phyloP scores from a whole-genome alignment of 2,113 vertebrate species.

The Paradisaea rubra region DNA sequence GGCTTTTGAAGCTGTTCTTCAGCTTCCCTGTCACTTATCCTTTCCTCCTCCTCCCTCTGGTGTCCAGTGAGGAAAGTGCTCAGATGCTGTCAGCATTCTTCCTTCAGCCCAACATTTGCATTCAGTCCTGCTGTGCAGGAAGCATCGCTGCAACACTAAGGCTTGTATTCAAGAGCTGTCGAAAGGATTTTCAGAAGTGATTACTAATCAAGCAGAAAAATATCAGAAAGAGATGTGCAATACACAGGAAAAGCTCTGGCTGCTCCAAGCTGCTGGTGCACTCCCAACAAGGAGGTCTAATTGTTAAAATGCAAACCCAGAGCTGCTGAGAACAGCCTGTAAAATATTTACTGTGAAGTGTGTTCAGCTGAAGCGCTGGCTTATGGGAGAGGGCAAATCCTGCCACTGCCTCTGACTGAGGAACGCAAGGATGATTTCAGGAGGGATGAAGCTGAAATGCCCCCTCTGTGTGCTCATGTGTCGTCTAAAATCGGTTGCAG shows the following conservation, averaged over 20 bases:
- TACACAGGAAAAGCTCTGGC: background rate
- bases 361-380: background rate
- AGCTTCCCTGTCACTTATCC: background rate
- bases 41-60: conserved; percentile 62
- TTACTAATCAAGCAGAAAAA: conserved; percentile 62
- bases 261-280: background rate
- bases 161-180: background rate
- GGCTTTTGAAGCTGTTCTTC: background rate
- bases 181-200: conserved; percentile 26
- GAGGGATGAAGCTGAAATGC: background rate
- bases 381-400: background rate
- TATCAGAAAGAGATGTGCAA: background rate
- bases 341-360: background rate
- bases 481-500: background rate
- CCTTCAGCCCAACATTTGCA: background rate
- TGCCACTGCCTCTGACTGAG: background rate
- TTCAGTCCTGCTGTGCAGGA: background rate
- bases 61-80: conserved; percentile 48
- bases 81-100: background rate
- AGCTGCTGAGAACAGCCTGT: background rate
- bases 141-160: background rate
- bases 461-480: background rate
- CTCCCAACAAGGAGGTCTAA: background rate
- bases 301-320: conserved; percentile 26
- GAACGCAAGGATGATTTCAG: background rate